Base-by-base conservation (phyloP, 2,888 invertebrate genomes). In the Heteropelma amictum region DNA sequence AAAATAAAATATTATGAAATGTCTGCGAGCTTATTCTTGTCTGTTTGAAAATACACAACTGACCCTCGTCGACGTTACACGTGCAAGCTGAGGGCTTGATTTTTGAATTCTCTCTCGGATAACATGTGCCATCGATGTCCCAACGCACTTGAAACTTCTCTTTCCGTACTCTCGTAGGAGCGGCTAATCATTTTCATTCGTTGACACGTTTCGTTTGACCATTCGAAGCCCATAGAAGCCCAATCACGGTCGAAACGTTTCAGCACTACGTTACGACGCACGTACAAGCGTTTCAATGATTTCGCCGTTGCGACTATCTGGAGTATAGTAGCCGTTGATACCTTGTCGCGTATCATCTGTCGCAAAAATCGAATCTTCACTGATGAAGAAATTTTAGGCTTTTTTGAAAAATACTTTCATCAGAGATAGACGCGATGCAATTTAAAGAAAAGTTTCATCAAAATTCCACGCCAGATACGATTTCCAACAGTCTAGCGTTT, bases 291-390 rank as follows among this genome's bases (percentile, higher is more conserved):
- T 17, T 91, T 90, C 64, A 96, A 88, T 78, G 92, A 92, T 81
- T 91, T 92, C 0, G 93, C 93, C 1, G 92, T 92, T 51, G 91
- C 91, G 0, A 93, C 95, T 45, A 96, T 90, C 10, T 96, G 90
- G 42, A 96, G 88, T 12, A 95, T 91, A 0, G 95, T 96, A 0
- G 94, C 91, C 1, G 95, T 95, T 3, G 96, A 96, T 69, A 96
- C 91, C 82, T 94, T 91, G 86, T 96, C 95, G 5, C 95, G 92
- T 23, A 95, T 90, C 79, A 94, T 89, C 94, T 94, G 83, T 7
- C 79, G 60, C 10, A 26, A 67, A 28, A 60, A 58, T 64, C 21
- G 6, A 40, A 8, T 63, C 10, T 64, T 58, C 60, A 58, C 35
- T 17, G 28, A 7, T 12, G 28, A 1, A 2, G 33, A 35, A 19